These are phyloP conservation scores for Anthophora plumipes DNA, from an alignment of 2,888 invertebrate genomes.

Conservation along the genomic window DNA sequence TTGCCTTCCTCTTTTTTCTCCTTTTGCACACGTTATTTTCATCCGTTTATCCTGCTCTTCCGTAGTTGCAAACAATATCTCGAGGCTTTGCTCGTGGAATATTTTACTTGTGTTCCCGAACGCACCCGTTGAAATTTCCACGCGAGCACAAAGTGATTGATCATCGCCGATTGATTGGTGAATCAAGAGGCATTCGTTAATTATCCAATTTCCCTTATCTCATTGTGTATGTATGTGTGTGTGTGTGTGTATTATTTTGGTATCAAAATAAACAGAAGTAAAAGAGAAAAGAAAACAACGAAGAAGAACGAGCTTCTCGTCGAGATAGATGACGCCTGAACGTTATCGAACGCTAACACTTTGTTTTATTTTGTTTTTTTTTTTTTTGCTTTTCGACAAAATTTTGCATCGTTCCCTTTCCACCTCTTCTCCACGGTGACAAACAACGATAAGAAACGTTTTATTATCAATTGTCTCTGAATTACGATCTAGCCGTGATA, in stretches of 20 bases:
- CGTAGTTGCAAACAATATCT: background rate
- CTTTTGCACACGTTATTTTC: conserved; percentile 18
- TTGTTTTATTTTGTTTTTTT: too few species aligned
- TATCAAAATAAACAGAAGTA: too few species aligned
- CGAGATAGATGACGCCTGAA: too few species aligned
- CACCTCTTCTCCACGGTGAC: background rate
- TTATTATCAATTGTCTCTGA: conserved; percentile 33
- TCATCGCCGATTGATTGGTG: background rate
- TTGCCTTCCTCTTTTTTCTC: too few species aligned
- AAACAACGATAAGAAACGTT: conserved; percentile 33
- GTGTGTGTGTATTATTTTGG: too few species aligned
- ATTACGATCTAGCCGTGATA: conserved; percentile 20
- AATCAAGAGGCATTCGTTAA: background rate
- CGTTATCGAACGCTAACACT: too few species aligned
- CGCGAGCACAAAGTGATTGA: background rate
- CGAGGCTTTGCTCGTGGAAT: background rate
- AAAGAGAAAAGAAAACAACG: too few species aligned
- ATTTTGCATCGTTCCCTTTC: background rate
- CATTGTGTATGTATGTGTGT: too few species aligned
- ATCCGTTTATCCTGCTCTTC: conserved; percentile 6
- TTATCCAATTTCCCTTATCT: too few species aligned
- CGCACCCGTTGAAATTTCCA: background rate
- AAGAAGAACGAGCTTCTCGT: too few species aligned
- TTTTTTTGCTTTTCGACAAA: background rate
- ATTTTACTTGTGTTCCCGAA: conserved; percentile 3